A percentile compares a stretch with the other conserved stretches of the same genome.
phyloP scores from a whole-genome alignment of 2,797 vertebrate species.

The Gobionotothen gibberifrons region DNA sequence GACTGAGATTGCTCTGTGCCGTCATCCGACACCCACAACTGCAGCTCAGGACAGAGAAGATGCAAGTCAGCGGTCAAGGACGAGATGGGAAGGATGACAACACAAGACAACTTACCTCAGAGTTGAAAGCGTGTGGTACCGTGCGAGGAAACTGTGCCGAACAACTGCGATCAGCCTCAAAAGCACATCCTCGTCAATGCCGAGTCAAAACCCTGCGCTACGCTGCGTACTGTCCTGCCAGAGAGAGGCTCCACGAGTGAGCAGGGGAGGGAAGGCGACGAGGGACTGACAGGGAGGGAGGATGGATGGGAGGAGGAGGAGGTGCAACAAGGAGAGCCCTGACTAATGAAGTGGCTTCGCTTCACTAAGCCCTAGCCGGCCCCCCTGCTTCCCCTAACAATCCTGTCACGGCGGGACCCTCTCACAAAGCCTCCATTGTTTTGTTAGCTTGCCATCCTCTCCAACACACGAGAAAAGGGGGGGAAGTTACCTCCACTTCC shows the following conservation, averaged over 20 bases:
- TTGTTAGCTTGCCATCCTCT: slow-evolving; percentile 38
- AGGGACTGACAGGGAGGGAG: slow-evolving; percentile 52
- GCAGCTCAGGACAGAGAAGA: slow-evolving; percentile 36
- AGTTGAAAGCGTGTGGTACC: neutral
- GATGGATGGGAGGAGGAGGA: slow-evolving; percentile 58
- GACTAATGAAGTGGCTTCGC: slow-evolving; percentile 84
- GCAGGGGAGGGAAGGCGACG: slow-evolving; percentile 44
- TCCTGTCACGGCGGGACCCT: slow-evolving; percentile 69
- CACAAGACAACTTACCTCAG: slow-evolving; percentile 62
- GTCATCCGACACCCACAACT: slow-evolving; percentile 44
- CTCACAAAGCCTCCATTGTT: slow-evolving; percentile 84
- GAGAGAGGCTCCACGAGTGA: slow-evolving; percentile 58
- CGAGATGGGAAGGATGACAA: slow-evolving; percentile 38
- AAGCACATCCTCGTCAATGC: slow-evolving; percentile 35
- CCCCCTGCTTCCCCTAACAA: slow-evolving; percentile 59
- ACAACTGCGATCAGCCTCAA: slow-evolving; percentile 20
- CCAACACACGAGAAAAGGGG: neutral
- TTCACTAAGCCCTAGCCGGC: slow-evolving; percentile 61
- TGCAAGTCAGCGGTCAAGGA: slow-evolving; percentile 50
- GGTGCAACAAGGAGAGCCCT: slow-evolving; percentile 67
- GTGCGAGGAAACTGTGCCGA: slow-evolving; percentile 2
- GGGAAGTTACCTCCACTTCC: neutral
- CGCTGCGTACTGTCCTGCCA: slow-evolving; percentile 22
- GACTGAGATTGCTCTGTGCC: slow-evolving; percentile 12
- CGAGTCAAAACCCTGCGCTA: neutral